These are phyloP conservation scores for Corythornis cristatus DNA, from an alignment of 2,113 vertebrate species.

Conservation along the genomic window DNA sequence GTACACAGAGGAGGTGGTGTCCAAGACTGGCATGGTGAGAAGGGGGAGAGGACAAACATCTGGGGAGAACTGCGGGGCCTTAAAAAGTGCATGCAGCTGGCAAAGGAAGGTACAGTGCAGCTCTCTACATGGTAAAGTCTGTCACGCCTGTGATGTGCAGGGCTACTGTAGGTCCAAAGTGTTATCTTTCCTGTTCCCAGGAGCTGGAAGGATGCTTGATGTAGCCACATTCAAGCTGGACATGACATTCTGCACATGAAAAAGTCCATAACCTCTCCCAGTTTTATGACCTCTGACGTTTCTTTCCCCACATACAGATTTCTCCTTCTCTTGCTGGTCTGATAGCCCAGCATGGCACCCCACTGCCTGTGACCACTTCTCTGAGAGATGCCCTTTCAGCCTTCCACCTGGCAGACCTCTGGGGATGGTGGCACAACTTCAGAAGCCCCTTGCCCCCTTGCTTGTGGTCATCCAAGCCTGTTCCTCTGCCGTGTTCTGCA, in stretches of 20 bases:
- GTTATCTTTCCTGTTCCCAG: background rate
- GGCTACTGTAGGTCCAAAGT: background rate
- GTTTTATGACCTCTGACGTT: background rate
- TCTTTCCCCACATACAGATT: background rate
- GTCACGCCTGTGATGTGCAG: background rate
- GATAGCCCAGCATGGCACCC: background rate
- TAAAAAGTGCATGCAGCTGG: background rate
- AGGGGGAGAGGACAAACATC: background rate
- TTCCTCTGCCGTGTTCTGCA: background rate
- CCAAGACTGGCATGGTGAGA: background rate
- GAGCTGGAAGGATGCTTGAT: background rate
- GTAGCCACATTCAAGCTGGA: background rate
- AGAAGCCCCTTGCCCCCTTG: background rate
- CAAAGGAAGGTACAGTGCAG: background rate
- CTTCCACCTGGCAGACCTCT: background rate
- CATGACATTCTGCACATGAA: background rate
- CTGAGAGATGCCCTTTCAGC: background rate
- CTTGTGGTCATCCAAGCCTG: fast-evolving
- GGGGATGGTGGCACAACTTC: background rate
- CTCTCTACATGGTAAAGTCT: background rate
- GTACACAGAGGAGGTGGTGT: background rate
- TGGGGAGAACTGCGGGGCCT: background rate
- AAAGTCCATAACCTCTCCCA: background rate
- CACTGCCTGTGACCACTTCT: background rate
- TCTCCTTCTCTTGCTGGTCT: background rate